Base-by-base conservation (phyloP, 2,113 vertebrate genomes). In the Hemicordylus capensis region DNA sequence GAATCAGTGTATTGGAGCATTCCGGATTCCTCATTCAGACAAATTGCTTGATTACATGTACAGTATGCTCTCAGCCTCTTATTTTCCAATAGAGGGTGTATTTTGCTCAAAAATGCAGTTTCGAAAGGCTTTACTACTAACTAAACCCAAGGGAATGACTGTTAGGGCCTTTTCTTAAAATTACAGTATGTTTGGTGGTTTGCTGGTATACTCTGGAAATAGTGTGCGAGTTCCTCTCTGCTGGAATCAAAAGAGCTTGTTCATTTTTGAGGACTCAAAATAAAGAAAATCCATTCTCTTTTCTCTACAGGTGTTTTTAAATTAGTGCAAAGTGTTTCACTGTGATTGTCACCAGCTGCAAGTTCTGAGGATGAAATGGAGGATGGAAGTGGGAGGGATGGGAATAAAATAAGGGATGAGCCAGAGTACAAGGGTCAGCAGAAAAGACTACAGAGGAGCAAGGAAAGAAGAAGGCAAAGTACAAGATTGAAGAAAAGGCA, bases 61-160 rank as follows among this genome's bases (percentile, higher is more conserved):
- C n/a, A n/a, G n/a, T n/a, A 91, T 69, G 63, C 8, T 1, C 61
- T 75, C 88, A 76, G 84, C 79, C 66, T 86, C 73, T 83, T 89
- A 85, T 74, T 88, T 85, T 79, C 85, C 63, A 91, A 83, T 64
- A 89, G 91, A 91, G 90, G 31, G 24, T 84, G 85, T 86, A 78
- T 58, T 90, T 88, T 89, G 63, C 75, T 78, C 56, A 39, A 77
- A 92, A 89, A 89, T 0, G 88, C 39, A 80, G 15, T 5, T 0
- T 26, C 44, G 69, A 90, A 78, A 54, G 85, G 48, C 84, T 61
- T 6, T 3, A 72, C 37, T 79, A 54, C 72, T 80, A 63, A 87
- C 63, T 37, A 51, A 22, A 82, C 24, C 24, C 67, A 78, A 78
- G 11, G 67, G 69, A 79, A 72, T 79, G 46, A 73, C 46, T 1